Base-by-base conservation (phyloP, 2,888 invertebrate species). In the Leptopilina drosophilae region DNA sequence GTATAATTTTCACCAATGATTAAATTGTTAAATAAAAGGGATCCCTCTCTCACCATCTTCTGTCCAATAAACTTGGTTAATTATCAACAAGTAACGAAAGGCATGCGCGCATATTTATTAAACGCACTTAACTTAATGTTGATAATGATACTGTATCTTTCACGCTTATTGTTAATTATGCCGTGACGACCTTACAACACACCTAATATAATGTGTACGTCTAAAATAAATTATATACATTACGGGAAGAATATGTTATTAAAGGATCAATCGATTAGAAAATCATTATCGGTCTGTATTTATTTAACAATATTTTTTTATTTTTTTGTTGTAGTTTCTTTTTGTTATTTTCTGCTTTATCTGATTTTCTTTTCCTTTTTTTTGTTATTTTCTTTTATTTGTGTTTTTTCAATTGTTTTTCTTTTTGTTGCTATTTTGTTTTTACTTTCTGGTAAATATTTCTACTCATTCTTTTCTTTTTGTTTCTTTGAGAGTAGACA, bases 1-100 rank as follows among this genome's bases (percentile, higher is more conserved):
- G 20, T 62, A 15, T 62, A 62, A 62, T 20, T 62, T 62, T 20
- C 12, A 11, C 12, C 15, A 62, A 20, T 59, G 59, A 59, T 62
- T 62, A 62, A 62, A 62, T 62, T 62, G 62, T 62, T 62, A 62
- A 62, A 62, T 20, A 62, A 62, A 62, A 15, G 20, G 62, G 62
- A 9, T 62, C 33, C 5, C 3, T 33, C 33, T 33, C 33, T 33
- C 33, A 33, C 2, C 33, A 6, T 62, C 62, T 20, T 20, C 9
- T 62, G 62, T 62, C 20, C 62, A 62, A 62, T 62, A 62, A 62
- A 62, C 20, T 20, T 59, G 15, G 62, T 9, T 62, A 62, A 62
- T 62, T 62, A 20, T 20, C 15, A 62, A 62, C 15, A 15, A 62
- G 20, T 9, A 62, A 20, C 11, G 49, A 15, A 62, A 20, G 15